These are phyloP conservation scores for Acanthurus leucopareius DNA, from an alignment of 2,797 vertebrate genomes.

Conservation along the genomic window DNA sequence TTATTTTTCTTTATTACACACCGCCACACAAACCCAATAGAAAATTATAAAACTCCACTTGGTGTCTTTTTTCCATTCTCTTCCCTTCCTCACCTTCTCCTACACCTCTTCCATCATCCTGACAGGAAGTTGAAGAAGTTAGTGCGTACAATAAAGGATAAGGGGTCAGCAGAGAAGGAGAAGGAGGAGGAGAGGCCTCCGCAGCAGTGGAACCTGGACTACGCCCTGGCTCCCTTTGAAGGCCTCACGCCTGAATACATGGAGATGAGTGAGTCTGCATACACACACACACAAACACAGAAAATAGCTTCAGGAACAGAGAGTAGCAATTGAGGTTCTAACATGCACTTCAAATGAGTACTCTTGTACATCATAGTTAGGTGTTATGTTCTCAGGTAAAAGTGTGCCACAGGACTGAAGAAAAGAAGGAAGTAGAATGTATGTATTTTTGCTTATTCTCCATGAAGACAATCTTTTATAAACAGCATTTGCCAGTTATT, in stretches of 20 bases:
- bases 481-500: background rate
- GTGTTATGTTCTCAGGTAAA: conserved; percentile 1
- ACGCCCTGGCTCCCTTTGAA: conserved; percentile 92
- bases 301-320: background rate
- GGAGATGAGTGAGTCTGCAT: conserved; percentile 95
- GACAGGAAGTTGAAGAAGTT: conserved; percentile 87
- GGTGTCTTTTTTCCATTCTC: too few relatives aligned
- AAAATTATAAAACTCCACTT: too few relatives aligned
- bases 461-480: background rate
- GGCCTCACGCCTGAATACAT: conserved; percentile 98
- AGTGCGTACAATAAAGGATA: conserved; percentile 91
- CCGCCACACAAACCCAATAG: too few relatives aligned
- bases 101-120: conserved; percentile 9
- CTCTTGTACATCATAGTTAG: background rate
- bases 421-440: background rate
- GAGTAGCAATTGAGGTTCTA: conserved; percentile 4
- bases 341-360: conserved; percentile 15
- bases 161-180: conserved; percentile 82
- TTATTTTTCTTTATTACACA: too few relatives aligned
- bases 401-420: background rate
- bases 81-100: background rate
- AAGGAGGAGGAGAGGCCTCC: conserved; percentile 83
- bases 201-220: conserved; percentile 95
- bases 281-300: conserved; percentile 3
- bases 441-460: background rate